Evolutionary conservation across 2,888 invertebrate genomes (phyloP).

Genomic region (Nephrocerus scutellatus): DNA sequence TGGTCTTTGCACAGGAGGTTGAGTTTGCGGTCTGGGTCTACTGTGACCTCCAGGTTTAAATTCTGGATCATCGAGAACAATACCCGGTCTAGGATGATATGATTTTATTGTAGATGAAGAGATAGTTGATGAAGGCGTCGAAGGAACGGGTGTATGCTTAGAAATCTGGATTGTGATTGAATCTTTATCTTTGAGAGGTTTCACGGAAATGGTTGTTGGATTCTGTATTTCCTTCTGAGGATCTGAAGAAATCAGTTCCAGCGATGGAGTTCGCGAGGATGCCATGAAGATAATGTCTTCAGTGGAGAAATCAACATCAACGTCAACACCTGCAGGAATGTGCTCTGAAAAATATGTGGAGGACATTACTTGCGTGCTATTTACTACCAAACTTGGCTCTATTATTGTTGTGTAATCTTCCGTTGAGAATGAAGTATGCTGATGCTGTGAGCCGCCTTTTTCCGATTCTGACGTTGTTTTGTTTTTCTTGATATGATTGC

Average conservation of each 20-base stretch:
- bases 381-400: slow-evolving; percentile 39
- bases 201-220: slow-evolving; percentile 17
- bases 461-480: slow-evolving; percentile 32
- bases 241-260: slow-evolving; percentile 24
- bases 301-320: slow-evolving; percentile 35
- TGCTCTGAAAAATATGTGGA: slow-evolving; percentile 36
- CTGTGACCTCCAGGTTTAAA: slow-evolving; percentile 60
- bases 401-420: slow-evolving; percentile 33
- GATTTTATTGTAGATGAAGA: slow-evolving; percentile 35
- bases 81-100: slow-evolving; percentile 75
- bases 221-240: slow-evolving; percentile 17
- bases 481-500: slow-evolving; percentile 39
- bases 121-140: slow-evolving; percentile 20
- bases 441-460: slow-evolving; percentile 21
- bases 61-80: slow-evolving; percentile 77
- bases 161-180: not conserved
- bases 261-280: slow-evolving; percentile 37
- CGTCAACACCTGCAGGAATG: slow-evolving; percentile 23
- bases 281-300: slow-evolving; percentile 44
- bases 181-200: slow-evolving; percentile 3
- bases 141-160: slow-evolving; percentile 5
- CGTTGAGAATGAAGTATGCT: slow-evolving; percentile 3
- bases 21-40: slow-evolving; percentile 35
- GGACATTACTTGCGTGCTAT: slow-evolving; percentile 29
- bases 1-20: slow-evolving; percentile 27